These are phyloP conservation scores for Edolisoma coerulescens DNA, from an alignment of 2,113 vertebrate genomes.

Conservation along the genomic window DNA sequence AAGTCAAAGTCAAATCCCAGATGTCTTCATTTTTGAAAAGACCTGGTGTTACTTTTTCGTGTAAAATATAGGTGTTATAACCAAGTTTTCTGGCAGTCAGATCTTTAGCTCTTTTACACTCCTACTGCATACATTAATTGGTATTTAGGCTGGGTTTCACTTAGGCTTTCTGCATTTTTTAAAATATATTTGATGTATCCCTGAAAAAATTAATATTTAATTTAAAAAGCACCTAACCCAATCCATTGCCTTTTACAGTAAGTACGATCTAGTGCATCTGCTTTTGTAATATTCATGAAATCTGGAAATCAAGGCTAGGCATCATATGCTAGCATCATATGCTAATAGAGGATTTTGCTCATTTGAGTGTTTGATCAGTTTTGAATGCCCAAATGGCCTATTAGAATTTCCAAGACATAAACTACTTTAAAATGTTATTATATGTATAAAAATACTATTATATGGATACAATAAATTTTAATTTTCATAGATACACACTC, in stretches of 20 bases:
- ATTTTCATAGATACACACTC: not conserved
- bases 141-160: not conserved
- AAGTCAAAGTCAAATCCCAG: not conserved
- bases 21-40: not conserved
- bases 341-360: not conserved
- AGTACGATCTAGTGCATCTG: not conserved
- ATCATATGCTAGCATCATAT: not conserved
- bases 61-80: not conserved
- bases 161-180: not conserved
- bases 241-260: not conserved
- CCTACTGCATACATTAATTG: not conserved
- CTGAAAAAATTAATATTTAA: slow-evolving; percentile 12
- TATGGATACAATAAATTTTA: not conserved
- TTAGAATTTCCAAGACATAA: not conserved
- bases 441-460: not conserved
- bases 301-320: not conserved
- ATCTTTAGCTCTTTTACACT: not conserved
- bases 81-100: not conserved
- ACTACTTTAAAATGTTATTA: not conserved
- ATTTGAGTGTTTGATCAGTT: not conserved
- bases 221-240: not conserved
- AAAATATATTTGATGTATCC: not conserved
- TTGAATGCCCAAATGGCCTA: not conserved
- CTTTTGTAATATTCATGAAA: slow-evolving; percentile 32
- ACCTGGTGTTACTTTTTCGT: not conserved